Percentiles rank a stretch among this genome's conserved stretches.
Evolutionary conservation across 2,797 vertebrate species (phyloP).

Genomic region (Pipistrellus pipistrellus): DNA sequence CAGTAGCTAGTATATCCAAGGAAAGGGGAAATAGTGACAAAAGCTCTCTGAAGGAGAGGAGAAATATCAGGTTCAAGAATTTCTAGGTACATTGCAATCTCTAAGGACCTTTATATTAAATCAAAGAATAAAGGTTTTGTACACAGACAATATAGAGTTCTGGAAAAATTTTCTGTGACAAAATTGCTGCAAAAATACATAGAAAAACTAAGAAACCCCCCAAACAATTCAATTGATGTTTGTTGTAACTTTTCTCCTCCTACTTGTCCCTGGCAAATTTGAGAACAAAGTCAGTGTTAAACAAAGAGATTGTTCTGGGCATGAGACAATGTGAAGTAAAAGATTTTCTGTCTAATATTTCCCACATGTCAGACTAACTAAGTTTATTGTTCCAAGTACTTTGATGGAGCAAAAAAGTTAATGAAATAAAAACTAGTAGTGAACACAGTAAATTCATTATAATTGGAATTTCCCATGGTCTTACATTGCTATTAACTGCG

Average conservation of each 20-base stretch:
- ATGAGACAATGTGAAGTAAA: constrained; percentile 82
- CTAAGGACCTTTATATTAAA: neutral
- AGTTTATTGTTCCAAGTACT: constrained; percentile 79
- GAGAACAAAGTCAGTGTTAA: constrained; percentile 62
- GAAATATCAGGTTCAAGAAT: neutral
- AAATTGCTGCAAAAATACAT: constrained; percentile 43
- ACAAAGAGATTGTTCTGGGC: constrained; percentile 73
- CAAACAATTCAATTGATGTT: constrained; percentile 45
- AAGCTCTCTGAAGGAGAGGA: neutral
- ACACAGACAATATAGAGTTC: neutral
- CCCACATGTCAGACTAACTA: constrained; percentile 82
- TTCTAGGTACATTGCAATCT: neutral
- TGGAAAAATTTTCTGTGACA: neutral
- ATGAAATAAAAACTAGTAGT: constrained; percentile 75
- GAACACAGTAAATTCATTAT: constrained; percentile 49
- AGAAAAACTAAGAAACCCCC: constrained; percentile 1
- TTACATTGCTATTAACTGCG: constrained; percentile 18
- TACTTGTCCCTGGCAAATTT: constrained; percentile 39
- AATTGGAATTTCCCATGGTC: neutral
- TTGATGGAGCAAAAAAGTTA: constrained; percentile 71
- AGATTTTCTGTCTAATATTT: constrained; percentile 86
- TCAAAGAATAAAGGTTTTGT: constrained; percentile 31
- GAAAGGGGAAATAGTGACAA: neutral
- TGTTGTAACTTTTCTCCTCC: neutral
- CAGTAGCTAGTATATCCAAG: neutral